phyloP scores from a whole-genome alignment of 2,888 invertebrate species.

The Rhingia campestris region DNA sequence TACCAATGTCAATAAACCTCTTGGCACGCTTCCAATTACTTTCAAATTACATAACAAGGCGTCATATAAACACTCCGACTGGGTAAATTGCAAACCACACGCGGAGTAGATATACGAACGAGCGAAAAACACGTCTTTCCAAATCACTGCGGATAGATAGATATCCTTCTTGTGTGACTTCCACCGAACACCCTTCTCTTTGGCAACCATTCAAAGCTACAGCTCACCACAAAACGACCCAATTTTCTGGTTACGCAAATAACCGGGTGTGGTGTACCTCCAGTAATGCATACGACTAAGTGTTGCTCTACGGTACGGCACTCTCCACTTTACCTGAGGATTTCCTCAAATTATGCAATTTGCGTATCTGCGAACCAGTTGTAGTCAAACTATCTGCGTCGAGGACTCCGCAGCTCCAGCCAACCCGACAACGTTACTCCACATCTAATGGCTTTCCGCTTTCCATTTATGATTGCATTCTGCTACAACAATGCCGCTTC shows the following conservation, averaged over 20 bases:
- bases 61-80: conserved; percentile 27
- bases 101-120: background rate
- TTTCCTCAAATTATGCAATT: conserved; percentile 60
- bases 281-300: conserved; percentile 18
- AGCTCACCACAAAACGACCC: conserved; percentile 46
- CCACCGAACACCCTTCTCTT: conserved; percentile 15
- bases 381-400: conserved; percentile 14
- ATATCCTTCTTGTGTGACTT: conserved; percentile 38
- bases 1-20: conserved; percentile 1
- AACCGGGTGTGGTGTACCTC: conserved; percentile 38
- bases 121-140: conserved; percentile 6
- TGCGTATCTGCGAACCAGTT: conserved; percentile 42
- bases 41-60: conserved; percentile 45
- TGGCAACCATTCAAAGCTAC: background rate
- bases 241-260: conserved; percentile 64
- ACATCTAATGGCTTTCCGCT: conserved; percentile 46
- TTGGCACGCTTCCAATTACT: conserved; percentile 25
- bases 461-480: conserved; percentile 36
- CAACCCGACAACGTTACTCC: conserved; percentile 24
- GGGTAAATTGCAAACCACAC: conserved; percentile 31
- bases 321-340: conserved; percentile 31
- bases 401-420: conserved; percentile 21
- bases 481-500: background rate
- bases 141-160: background rate
- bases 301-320: conserved; percentile 6